These are phyloP conservation scores for Neelides sp. DNA, from an alignment of 1,140 invertebrate species.

Conservation along the genomic window DNA sequence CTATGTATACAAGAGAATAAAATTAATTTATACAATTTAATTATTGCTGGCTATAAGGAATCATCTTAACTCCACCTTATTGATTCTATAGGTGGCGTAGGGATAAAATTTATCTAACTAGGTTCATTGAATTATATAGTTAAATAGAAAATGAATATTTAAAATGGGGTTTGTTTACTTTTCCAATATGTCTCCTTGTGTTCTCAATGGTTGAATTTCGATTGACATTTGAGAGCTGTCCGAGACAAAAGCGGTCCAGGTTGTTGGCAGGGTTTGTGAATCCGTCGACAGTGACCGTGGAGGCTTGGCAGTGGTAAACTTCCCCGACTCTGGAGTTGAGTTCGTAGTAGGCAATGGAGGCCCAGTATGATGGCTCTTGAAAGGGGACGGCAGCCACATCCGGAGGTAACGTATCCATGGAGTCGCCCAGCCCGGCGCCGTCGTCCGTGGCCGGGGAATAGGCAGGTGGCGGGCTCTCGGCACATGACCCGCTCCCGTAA, in stretches of 20 bases:
- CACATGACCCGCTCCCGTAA: constrained; percentile 41
- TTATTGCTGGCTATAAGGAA: no score
- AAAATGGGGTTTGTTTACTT: constrained; percentile 43
- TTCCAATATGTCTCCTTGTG: constrained; percentile 88
- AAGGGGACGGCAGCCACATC: constrained; percentile 65
- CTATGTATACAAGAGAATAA: no score
- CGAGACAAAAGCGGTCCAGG: constrained; percentile 83
- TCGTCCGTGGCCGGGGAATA: constrained; percentile 77
- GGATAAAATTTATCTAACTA: constrained; percentile 1
- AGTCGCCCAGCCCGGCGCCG: constrained; percentile 33
- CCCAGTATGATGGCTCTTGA: constrained; percentile 88
- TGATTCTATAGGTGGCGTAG: no score
- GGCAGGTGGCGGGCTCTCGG: constrained; percentile 84
- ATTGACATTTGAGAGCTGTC: constrained; percentile 91
- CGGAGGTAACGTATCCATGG: constrained; percentile 44
- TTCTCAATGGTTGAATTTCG: constrained; percentile 97
- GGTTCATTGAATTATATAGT: neutral
- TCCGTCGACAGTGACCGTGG: constrained; percentile 85
- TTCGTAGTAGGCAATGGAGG: constrained; percentile 91
- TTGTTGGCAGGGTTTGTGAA: constrained; percentile 95
- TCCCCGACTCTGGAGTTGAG: constrained; percentile 90
- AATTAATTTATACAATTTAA: no score
- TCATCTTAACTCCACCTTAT: no score
- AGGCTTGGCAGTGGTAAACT: constrained; percentile 81
- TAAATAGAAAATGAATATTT: neutral